A percentile compares a stretch with the other conserved stretches of the same genome.
These are phyloP conservation scores for Mimas tiliae DNA, from an alignment of 2,888 invertebrate species.

Conservation along the genomic window DNA sequence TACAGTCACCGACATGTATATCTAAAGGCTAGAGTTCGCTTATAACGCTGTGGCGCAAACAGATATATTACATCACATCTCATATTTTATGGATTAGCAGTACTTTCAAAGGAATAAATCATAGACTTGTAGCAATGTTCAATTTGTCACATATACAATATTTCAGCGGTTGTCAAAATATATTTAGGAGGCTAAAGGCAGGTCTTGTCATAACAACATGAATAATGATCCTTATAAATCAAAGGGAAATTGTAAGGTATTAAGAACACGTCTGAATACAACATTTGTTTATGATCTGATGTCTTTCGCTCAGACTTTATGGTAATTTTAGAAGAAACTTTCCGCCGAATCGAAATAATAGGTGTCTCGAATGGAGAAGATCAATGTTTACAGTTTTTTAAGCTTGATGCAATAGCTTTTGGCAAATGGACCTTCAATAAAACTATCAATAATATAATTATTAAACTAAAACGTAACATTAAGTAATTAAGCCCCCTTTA, in stretches of 20 bases:
- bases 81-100: slow-evolving; percentile 14
- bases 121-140: slow-evolving; percentile 28
- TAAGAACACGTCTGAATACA: too few relatives aligned
- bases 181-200: neutral
- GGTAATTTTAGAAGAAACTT: too few relatives aligned
- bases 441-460: neutral
- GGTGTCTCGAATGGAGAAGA: too few relatives aligned
- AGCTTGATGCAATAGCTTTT: too few relatives aligned
- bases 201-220: too few relatives aligned
- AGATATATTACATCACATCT: neutral
- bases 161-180: neutral
- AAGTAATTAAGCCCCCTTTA: too few relatives aligned
- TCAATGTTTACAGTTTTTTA: too few relatives aligned
- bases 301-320: too few relatives aligned
- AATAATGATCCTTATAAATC: too few relatives aligned
- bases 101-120: slow-evolving; percentile 21
- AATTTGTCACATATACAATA: neutral
- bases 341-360: too few relatives aligned
- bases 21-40: neutral
- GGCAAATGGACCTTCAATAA: neutral
- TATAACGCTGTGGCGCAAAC: neutral
- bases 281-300: too few relatives aligned
- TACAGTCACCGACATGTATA: neutral
- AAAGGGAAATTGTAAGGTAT: too few relatives aligned
- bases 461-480: neutral